Percentiles rank a stretch among this genome's conserved stretches.
phyloP scores from a whole-genome alignment of 2,888 invertebrate genomes.

The Pyrochroa serraticornis region DNA sequence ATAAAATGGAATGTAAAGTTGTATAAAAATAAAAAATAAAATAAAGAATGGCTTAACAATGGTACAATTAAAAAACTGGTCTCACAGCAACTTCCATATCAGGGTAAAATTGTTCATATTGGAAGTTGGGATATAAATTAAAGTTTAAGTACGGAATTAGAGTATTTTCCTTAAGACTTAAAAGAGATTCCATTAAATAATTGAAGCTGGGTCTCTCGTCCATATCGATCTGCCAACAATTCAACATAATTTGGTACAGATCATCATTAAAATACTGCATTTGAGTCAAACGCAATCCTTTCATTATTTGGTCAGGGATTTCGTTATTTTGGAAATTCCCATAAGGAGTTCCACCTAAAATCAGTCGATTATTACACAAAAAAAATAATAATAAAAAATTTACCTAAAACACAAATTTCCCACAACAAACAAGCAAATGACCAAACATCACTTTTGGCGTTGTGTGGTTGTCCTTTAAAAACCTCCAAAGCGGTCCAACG shows the following conservation, averaged over 20 bases:
- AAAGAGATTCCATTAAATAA: conserved; percentile 57
- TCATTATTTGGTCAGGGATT: conserved; percentile 69
- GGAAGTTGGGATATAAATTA: conserved; percentile 49
- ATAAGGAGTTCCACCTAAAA: conserved; percentile 74
- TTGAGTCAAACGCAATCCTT: conserved; percentile 76
- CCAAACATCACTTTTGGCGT: conserved; percentile 82
- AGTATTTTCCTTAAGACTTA: conserved; percentile 41
- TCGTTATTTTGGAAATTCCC: conserved; percentile 71
- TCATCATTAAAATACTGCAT: conserved; percentile 77
- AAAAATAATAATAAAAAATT: conserved; percentile 4
- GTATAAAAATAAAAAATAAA: background rate
- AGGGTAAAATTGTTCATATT: conserved; percentile 54
- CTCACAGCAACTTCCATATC: conserved; percentile 52
- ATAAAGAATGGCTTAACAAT: background rate
- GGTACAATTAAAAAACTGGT: conserved; percentile 43
- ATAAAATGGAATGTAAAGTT: background rate
- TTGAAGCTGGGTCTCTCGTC: conserved; percentile 79
- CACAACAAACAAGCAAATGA: conserved; percentile 82
- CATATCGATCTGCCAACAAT: conserved; percentile 84
- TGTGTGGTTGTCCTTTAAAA: conserved; percentile 70
- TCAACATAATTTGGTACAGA: conserved; percentile 79
- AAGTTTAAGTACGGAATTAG: conserved; percentile 48
- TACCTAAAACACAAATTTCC: conserved; percentile 80
- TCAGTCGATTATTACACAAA: background rate
- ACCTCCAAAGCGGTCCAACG: conserved; percentile 84